Evolutionary conservation across 2,888 invertebrate species (phyloP), one percentile per base, ranked within the genome.

Genomic region (Harpagoxenus sublaevis): DNA sequence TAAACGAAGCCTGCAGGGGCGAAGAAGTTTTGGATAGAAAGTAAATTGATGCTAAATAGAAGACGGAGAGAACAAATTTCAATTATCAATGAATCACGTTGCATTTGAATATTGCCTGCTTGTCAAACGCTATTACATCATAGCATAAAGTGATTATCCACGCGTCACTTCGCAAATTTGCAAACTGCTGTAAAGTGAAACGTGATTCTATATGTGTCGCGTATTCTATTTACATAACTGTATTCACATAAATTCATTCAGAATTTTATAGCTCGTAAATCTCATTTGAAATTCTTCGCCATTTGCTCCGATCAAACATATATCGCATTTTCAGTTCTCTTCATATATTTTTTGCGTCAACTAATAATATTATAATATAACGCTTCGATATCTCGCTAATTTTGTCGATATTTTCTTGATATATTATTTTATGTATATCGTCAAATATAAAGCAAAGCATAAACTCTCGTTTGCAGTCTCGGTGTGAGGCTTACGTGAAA

Each of bases 401-500:
- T 55, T 55, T 39, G 3, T 55, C 28, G 18, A 74, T 15, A 45
- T 48, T 60, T 45, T 31, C 10, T 45, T n/a, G 2, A 57, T 2
- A 15, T 73, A 35, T 48, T 35, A n/a, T 2, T 23, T 23, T 23
- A 23, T 23, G 23, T 23, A 28, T 35, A 45, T 48, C 6, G 48
- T 66, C 12, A n/a, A 66, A 55, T 57, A n/a, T 42, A 53, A 65
- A 39, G 39, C n/a, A 39, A 31, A 55, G 28, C 31, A 10, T 55
- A 12, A 78, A 66, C 42, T 55, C 12, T 65, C 45, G 15, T 78
- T 55, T 77, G n/a, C 57, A 53, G 48, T 18, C 31, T 48, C 45
- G 6, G 60, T 31, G 48, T 45, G n/a, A 28, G 57, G 45, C 42
- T 42, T 15, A 51, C 15, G 18, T 75, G 28, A 55, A 75, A 83